Evolutionary conservation across 2,797 vertebrate species (phyloP), one percentile per base, ranked within the genome.

Genomic region (Sitta carolinensis): DNA sequence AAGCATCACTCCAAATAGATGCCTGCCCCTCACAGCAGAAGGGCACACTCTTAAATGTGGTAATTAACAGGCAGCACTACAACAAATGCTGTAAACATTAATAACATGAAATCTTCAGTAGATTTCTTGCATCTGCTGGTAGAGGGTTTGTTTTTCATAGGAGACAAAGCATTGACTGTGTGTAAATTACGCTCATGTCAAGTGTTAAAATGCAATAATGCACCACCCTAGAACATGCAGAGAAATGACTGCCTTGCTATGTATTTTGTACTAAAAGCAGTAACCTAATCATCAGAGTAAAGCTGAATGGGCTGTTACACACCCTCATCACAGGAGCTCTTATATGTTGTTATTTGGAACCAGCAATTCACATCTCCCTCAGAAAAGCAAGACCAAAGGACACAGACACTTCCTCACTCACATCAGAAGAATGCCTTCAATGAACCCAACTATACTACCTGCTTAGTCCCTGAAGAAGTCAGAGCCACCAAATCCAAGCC

Each of bases 171-270:
- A 93, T 72, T 61, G 87, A 90, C 87, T 96, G 86, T 20, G 81
- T 89, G 84, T 87, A 94, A 96, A 97, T 97, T 95, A 96, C 70
- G 87, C 76, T 84, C 47, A 69, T 68, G 95, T 91, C 93, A 77
- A 96, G 75, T 45, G 55, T 92, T 75, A 93, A 95, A 95, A 96
- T 51, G 79, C 87, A 98, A 87, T 96, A 96, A 97, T 57, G 92
- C 87, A 95, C 91, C 85, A 89, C 94, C 95, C 93, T 92, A 84
- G 96, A 97, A 97, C 95, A 93, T 51, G 78, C 93, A 94, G 76
- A 97, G 97, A 97, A 98, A 97, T 93, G 40, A 95, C 89, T 97
- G 92, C 94, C 96, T 97, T 97, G 95, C 96, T 89, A 57, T 83
- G 72, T 38, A 40, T 95, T 97, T 95, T 95, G 70, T 95, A 93